Evolutionary conservation across 2,888 invertebrate genomes (phyloP).

Genomic region (Portevinia maculata): DNA sequence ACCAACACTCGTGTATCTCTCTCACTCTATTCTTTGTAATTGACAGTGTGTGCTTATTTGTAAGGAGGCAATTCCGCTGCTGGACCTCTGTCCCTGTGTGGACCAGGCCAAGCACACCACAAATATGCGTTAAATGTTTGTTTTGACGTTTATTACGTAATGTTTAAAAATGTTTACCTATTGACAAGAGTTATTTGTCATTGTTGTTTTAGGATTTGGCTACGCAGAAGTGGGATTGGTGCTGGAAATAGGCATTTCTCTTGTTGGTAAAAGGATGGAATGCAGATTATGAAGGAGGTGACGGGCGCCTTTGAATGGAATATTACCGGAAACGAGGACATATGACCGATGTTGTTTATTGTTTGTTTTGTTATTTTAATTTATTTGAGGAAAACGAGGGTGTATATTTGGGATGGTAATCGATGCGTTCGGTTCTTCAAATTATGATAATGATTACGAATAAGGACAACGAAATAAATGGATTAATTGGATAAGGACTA

Average conservation of each 20-base stretch:
- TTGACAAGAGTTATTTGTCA: slow-evolving; percentile 71
- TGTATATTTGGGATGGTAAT: slow-evolving; percentile 3
- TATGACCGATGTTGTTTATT: slow-evolving; percentile 53
- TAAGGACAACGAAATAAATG: too few species aligned
- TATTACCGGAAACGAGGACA: slow-evolving; percentile 33
- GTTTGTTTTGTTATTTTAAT: slow-evolving; percentile 10
- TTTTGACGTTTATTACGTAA: slow-evolving; percentile 75
- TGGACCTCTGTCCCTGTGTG: slow-evolving; percentile 8
- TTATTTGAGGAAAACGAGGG: neutral
- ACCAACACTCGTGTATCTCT: slow-evolving; percentile 38
- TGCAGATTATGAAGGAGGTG: slow-evolving; percentile 46
- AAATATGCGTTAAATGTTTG: slow-evolving; percentile 74
- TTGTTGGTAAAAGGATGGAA: slow-evolving; percentile 26
- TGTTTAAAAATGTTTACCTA: slow-evolving; percentile 71
- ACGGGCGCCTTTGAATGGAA: slow-evolving; percentile 1
- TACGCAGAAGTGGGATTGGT: slow-evolving; percentile 2
- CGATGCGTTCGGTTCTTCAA: too few species aligned
- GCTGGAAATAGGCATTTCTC: slow-evolving; percentile 35
- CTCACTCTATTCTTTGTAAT: slow-evolving; percentile 30
- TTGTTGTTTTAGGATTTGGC: slow-evolving; percentile 62
- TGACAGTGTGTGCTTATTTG: slow-evolving; percentile 55
- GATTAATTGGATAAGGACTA: too few species aligned
- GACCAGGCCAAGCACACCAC: slow-evolving; percentile 54
- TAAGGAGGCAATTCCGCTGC: slow-evolving; percentile 34
- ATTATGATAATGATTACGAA: too few species aligned